Evolutionary conservation across 1,140 invertebrate species (phyloP).

Genomic region (Trinorchestia longiramus): DNA sequence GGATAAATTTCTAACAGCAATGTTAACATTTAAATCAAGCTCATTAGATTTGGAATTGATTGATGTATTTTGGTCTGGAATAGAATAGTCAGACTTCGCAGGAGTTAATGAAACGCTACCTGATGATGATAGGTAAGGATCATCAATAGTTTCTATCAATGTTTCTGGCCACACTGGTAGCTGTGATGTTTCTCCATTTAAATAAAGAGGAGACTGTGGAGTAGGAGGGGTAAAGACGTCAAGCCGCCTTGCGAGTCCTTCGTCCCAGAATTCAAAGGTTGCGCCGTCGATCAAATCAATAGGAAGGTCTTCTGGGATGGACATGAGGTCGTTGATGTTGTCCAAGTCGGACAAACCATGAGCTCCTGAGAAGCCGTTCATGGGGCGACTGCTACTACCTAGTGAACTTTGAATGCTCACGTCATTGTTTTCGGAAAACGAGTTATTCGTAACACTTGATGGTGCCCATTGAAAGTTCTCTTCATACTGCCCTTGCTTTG

Average conservation of each 20-base stretch:
- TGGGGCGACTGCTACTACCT: neutral
- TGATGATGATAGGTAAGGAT: neutral
- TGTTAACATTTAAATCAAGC: neutral
- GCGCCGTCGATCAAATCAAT: constrained; percentile 40
- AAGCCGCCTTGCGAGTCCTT: neutral
- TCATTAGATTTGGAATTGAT: neutral
- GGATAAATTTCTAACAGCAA: neutral
- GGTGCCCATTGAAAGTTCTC: neutral
- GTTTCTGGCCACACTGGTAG: constrained; percentile 10
- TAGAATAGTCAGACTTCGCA: neutral
- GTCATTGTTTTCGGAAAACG: neutral
- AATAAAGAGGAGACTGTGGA: constrained; percentile 26
- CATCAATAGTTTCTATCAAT: neutral
- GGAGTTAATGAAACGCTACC: neutral
- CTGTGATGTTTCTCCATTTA: neutral
- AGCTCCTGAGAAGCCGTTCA: neutral
- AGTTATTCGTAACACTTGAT: neutral
- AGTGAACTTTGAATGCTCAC: neutral
- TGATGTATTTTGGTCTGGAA: neutral
- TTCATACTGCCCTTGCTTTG: neutral
- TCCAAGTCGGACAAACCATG: neutral
- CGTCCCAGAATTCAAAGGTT: constrained; percentile 34
- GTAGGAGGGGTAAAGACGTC: constrained; percentile 35
- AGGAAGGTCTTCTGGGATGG: constrained; percentile 17
- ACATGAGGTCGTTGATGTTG: constrained; percentile 46